Base-by-base conservation (phyloP, 35 echinoderm and acorn worm species). In the Holothuria glaberrima region DNA sequence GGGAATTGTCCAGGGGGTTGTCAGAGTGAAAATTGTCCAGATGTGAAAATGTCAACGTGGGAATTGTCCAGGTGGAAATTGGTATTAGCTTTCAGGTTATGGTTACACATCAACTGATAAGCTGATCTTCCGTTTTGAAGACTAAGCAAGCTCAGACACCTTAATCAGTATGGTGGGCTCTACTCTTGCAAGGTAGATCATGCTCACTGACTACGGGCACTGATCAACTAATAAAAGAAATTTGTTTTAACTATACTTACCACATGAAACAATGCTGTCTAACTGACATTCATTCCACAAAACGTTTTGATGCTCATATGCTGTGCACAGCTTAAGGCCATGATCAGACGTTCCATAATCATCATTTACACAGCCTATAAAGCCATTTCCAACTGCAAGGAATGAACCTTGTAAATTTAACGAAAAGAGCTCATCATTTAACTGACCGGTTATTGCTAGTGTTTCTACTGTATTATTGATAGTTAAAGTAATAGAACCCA, bases 281-380 rank as follows among this genome's bases (percentile, higher is more conserved):
- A 94, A 63, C 18, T 75, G 83, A 22, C 93, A 94, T 16, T 27
- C 46, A 22, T 80, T 88, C 93, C 93, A 94, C 22, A 48, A 25
- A 19, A 91, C 93, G 22, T 91, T 88, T 56, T 18, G 13, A 48
- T 65, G 80, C 18, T 21, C 30, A 7, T 18, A 21, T 16, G 93
- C 71, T 31, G 25, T 48, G 30, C 59, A 85, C 12, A 94, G 71
- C 19, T 30, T 29, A 6, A 94, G 26, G 7, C 84, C 89, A 2
- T n/a, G 9, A 30, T 88, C 35, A 48, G 38, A 24, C 1, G 38
- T 48, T 24, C 16, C 41, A 69, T 69, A 30, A 21, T 25, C 6
- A 78, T 94, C 89, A 58, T 91, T 85, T 26, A 94, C 68, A 52
- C 93, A 94, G 33, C 93, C 93, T 19, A 60, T 88, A 82, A 91